These are phyloP conservation scores for Xenotilapia leptura DNA, from an alignment of 2,113 vertebrate genomes.

Conservation along the genomic window DNA sequence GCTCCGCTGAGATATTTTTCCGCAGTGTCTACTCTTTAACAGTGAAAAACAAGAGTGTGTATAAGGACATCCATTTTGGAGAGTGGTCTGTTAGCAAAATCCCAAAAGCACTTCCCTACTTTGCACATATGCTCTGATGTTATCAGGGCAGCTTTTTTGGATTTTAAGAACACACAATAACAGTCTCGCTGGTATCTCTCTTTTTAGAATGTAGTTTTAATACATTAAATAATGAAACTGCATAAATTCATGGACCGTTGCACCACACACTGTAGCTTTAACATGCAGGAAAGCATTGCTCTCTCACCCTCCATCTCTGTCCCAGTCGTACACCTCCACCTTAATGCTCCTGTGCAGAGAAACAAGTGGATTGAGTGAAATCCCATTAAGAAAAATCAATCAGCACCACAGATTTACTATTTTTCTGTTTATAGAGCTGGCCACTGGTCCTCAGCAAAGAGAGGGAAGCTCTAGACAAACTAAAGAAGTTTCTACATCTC, in stretches of 20 bases:
- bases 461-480: not conserved
- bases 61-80: not conserved
- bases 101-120: not conserved
- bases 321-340: constrained; percentile 94
- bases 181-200: not conserved
- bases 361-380: not conserved
- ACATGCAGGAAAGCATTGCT: not conserved
- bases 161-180: not conserved
- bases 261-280: not conserved
- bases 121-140: not conserved
- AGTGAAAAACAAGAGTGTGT: not conserved
- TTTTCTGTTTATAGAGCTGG: not conserved
- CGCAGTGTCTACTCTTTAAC: not conserved
- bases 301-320: constrained; percentile 83
- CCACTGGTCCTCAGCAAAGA: not conserved
- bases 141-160: not conserved
- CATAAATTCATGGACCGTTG: not conserved
- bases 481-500: not conserved
- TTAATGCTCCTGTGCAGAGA: constrained; percentile 81
- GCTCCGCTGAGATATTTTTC: not conserved
- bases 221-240: not conserved
- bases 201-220: not conserved
- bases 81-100: not conserved
- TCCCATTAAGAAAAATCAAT: constrained; percentile 24
- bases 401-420: not conserved